phyloP scores from a whole-genome alignment of 2,888 invertebrate species.

The Mallateleia sp. region DNA sequence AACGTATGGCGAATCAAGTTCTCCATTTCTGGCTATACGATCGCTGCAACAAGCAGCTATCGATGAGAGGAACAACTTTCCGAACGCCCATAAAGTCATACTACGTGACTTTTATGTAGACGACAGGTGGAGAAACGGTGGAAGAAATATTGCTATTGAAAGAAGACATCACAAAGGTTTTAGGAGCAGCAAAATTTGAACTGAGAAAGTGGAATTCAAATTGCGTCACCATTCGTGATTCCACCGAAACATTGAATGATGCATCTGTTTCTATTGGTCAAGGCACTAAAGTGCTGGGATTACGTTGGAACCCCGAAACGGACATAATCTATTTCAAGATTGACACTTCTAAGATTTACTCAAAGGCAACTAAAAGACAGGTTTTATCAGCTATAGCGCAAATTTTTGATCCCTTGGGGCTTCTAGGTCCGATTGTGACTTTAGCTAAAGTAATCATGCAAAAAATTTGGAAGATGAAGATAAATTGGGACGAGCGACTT shows the following conservation, averaged over 20 bases:
- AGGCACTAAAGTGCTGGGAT: conserved; percentile 31
- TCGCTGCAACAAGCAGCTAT: conserved; percentile 61
- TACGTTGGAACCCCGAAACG: background rate
- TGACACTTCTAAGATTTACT: background rate
- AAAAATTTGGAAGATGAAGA: background rate
- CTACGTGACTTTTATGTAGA: conserved; percentile 66
- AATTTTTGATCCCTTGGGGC: conserved; percentile 6
- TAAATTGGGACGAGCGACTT: conserved; percentile 12
- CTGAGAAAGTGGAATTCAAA: conserved; percentile 60
- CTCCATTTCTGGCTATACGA: conserved; percentile 77
- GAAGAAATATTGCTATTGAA: conserved; percentile 14
- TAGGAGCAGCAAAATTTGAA: conserved; percentile 43
- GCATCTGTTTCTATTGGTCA: background rate
- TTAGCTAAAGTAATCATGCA: conserved; percentile 6
- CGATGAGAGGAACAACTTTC: conserved; percentile 59
- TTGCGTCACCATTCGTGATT: background rate
- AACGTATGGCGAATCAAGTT: conserved; percentile 80
- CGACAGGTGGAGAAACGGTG: conserved; percentile 45
- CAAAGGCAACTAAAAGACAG: background rate
- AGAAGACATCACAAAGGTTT: conserved; percentile 27
- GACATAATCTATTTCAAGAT: background rate
- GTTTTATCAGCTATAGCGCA: background rate
- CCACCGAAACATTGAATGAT: background rate
- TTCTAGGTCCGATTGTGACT: background rate
- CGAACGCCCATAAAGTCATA: conserved; percentile 56